phyloP scores from a whole-genome alignment of 2,113 vertebrate genomes.

The Sinocyclocheilus anshuiensis region DNA sequence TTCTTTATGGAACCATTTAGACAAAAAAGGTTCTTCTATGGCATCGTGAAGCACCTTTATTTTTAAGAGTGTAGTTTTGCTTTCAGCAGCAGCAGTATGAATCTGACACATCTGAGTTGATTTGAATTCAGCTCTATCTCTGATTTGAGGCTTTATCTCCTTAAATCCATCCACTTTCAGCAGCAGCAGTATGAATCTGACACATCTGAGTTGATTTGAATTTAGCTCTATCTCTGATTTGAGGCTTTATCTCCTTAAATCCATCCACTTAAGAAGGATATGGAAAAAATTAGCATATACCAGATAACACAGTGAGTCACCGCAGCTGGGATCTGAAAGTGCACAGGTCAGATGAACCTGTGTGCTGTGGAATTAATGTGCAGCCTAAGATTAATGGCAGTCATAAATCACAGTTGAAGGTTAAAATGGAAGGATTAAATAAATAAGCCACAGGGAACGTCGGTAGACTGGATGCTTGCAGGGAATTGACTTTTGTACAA shows the following conservation, averaged over 20 bases:
- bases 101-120: not conserved
- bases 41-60: no score
- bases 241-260: slow-evolving; percentile 20
- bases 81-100: not conserved
- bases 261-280: slow-evolving; percentile 7
- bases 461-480: not conserved
- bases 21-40: no score
- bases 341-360: slow-evolving; percentile 22
- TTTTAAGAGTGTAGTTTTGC: not conserved
- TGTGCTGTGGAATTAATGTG: slow-evolving; percentile 39
- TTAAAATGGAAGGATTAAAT: slow-evolving; percentile 39
- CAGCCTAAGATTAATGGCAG: slow-evolving; percentile 27
- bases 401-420: slow-evolving; percentile 34
- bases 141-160: slow-evolving; percentile 15
- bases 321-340: slow-evolving; percentile 17
- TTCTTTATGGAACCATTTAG: no score
- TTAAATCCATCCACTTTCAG: not conserved
- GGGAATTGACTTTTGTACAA: not conserved
- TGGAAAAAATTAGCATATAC: slow-evolving; percentile 5
- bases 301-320: slow-evolving; percentile 9
- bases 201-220: not conserved
- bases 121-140: not conserved
- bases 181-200: not conserved
- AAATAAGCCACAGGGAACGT: slow-evolving; percentile 6
- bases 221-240: not conserved